Base-by-base conservation (phyloP, 1,140 invertebrate genomes). In the Calephelis nemesis region DNA sequence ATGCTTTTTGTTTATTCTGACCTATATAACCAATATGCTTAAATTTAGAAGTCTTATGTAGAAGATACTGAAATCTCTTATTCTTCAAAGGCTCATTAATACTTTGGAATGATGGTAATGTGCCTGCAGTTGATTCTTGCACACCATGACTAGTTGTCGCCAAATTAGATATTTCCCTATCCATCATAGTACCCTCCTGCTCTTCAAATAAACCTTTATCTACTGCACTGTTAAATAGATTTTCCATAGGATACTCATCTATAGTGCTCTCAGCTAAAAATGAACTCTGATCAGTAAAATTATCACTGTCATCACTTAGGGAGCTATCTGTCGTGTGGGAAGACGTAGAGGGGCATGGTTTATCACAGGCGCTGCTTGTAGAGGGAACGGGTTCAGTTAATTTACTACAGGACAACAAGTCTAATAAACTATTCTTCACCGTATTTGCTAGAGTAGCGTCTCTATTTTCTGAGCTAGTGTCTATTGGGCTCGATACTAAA, bases 401-500 rank as follows among this genome's bases (percentile, higher is more conserved):
- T 71, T 89, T 87, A 82, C 80, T 88, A 75, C 78, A 78, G 45
- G 87, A 81, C 77, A 91, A 80, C 65, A 91, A 80, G 62, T 90
- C 84, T 79, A 90, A 83, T 72, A 91, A 81, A 77, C 85, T 88
- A 81, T 72, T 88, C 81, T 88, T 88, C 63, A 88, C 84, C 66
- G 85, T 73, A 74, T 83, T 85, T 65, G 81, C 74, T 70, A 88
- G 69, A 65, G 77, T 63, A 5, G 72, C 75, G 67, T 87, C 80
- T 68, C 74, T 78, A 67, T 72, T 82, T 60, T 85, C 79, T 73
- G 85, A 78, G 65, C 76, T 79, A 72, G 85, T 84, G 82, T 93
- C 92, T 58, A 94, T 91, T 65, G 93, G 93, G 82, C 93, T 93
- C 72, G 93, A 93, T 40, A 94, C 93, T 72, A 94, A 87, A 84